Percentiles rank a stretch among this genome's conserved stretches.
Conservation (phyloP, 2,797 vertebrate genomes). For the Squalus acanthias region DNA sequence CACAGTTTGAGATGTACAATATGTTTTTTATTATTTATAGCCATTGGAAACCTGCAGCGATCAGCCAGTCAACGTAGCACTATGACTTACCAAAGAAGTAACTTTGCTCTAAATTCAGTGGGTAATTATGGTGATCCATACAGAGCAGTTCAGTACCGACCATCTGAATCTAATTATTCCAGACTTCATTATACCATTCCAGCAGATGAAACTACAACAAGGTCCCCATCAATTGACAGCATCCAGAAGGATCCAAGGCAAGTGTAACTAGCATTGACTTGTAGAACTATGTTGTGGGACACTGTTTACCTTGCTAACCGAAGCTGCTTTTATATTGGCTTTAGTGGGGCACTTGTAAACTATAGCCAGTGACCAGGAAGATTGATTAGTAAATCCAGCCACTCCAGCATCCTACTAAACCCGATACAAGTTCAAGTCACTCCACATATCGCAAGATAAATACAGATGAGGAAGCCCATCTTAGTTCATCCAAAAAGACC, state of each 20-base stretch:
- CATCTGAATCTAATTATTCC: conserved; percentile 68
- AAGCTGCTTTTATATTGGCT: background rate
- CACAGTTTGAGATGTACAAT: background rate
- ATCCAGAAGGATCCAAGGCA: conserved; percentile 97
- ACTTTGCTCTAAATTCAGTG: conserved; percentile 72
- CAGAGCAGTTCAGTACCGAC: conserved; percentile 69
- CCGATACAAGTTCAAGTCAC: background rate
- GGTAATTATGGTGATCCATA: conserved; percentile 80
- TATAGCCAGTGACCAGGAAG: background rate
- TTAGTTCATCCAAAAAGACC: background rate
- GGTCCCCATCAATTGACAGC: conserved; percentile 94
- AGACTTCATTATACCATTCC: conserved; percentile 60
- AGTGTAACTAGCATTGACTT: conserved; percentile 53
- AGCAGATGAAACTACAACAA: conserved; percentile 75
- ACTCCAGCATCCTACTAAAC: background rate
- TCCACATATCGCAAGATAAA: background rate
- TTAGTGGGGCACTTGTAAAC: background rate
- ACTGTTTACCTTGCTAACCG: background rate
- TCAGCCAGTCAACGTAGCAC: conserved; percentile 88
- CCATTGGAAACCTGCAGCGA: conserved; percentile 84
- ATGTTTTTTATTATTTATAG: conserved; percentile 57
- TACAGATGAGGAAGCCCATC: background rate
- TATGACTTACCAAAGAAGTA: conserved; percentile 92
- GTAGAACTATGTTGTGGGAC: conserved; percentile 27
- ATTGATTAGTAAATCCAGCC: background rate